These are phyloP conservation scores for Novumbra hubbsi DNA, from an alignment of 2,797 vertebrate species.

Conservation along the genomic window DNA sequence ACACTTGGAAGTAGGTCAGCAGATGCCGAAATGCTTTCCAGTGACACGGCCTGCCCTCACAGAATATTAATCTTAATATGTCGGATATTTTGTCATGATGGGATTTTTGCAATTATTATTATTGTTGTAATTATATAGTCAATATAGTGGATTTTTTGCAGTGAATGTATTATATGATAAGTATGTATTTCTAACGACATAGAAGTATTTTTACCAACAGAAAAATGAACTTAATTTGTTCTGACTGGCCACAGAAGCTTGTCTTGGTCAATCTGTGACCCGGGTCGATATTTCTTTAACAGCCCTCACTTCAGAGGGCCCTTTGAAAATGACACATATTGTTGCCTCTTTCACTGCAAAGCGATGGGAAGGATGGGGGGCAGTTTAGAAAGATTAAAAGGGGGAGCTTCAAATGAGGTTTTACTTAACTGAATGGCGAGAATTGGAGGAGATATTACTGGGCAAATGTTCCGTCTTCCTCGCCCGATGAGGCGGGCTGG, in stretches of 20 bases:
- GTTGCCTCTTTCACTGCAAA: slow-evolving; percentile 55
- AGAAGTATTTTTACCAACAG: neutral
- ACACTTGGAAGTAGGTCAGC: slow-evolving; percentile 25
- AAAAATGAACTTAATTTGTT: neutral
- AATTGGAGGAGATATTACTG: slow-evolving; percentile 85
- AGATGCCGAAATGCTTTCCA: neutral
- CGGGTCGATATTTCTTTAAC: slow-evolving; percentile 58
- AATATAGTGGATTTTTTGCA: neutral
- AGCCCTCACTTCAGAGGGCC: slow-evolving; percentile 70
- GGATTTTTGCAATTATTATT: neutral
- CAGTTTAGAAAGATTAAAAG: neutral
- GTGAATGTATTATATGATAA: neutral
- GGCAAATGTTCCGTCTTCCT: slow-evolving; percentile 86
- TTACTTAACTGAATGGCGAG: slow-evolving; percentile 82
- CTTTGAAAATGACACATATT: slow-evolving; percentile 74
- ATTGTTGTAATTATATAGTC: too few relatives aligned
- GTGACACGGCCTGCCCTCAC: slow-evolving; percentile 3
- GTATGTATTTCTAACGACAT: neutral
- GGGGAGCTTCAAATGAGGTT: slow-evolving; percentile 78
- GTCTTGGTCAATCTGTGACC: slow-evolving; percentile 34
- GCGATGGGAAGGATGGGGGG: neutral
- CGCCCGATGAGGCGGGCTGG: slow-evolving; percentile 85
- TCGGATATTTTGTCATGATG: neutral
- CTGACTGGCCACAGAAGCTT: neutral
- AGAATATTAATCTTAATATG: neutral